Conservation (phyloP, 2,888 invertebrate genomes). For the Tolmerus cingulatus region DNA sequence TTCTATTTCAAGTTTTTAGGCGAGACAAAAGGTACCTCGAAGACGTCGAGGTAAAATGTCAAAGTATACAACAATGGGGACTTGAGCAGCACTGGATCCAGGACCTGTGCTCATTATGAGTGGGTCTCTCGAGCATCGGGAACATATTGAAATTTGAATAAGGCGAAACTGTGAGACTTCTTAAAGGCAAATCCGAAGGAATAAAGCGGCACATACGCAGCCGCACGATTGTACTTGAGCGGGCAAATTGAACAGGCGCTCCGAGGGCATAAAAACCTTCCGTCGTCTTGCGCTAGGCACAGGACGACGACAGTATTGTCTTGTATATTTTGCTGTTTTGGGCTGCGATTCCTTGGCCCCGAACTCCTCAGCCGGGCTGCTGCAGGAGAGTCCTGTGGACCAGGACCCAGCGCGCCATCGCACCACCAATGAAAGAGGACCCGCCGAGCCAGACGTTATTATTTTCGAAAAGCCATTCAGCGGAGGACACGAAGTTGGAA, state of each 20-base stretch:
- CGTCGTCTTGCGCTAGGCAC: slow-evolving; percentile 22
- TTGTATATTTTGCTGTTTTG: slow-evolving; percentile 30
- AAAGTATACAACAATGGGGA: slow-evolving; percentile 43
- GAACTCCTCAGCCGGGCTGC: slow-evolving; percentile 24
- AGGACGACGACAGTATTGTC: slow-evolving; percentile 34
- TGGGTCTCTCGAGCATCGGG: slow-evolving; percentile 43
- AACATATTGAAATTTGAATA: slow-evolving; percentile 47
- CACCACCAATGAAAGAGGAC: slow-evolving; percentile 46
- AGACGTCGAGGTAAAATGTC: slow-evolving; percentile 44
- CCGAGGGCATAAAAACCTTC: neutral
- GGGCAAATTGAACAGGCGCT: slow-evolving; percentile 23
- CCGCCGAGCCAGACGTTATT: slow-evolving; percentile 51
- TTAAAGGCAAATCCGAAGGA: slow-evolving; percentile 22
- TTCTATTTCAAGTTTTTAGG: slow-evolving; percentile 30
- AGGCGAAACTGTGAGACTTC: slow-evolving; percentile 40
- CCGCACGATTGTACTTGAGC: slow-evolving; percentile 8
- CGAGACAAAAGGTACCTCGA: slow-evolving; percentile 10
- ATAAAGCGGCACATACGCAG: neutral
- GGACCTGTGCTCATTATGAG: slow-evolving; percentile 45
- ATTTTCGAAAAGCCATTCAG: slow-evolving; percentile 43
- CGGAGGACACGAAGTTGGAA: slow-evolving; percentile 35
- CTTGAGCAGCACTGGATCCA: slow-evolving; percentile 15
- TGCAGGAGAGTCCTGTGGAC: slow-evolving; percentile 21
- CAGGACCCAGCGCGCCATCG: slow-evolving; percentile 22
- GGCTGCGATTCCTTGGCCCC: slow-evolving; percentile 34